phyloP scores from a whole-genome alignment of 2,888 invertebrate species.

The Molanna angustata region DNA sequence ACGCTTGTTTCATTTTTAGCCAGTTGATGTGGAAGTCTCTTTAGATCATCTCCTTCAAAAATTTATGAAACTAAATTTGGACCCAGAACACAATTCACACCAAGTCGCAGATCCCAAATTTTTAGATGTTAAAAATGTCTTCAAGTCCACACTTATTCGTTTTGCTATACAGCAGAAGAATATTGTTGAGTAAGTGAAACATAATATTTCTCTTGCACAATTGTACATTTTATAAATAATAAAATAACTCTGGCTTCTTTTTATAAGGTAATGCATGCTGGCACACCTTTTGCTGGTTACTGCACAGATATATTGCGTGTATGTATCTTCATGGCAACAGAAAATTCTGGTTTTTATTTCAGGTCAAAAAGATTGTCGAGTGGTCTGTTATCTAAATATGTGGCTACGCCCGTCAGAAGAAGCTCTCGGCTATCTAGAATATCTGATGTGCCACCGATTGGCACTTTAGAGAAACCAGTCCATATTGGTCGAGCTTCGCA shows the following conservation, averaged over 20 bases:
- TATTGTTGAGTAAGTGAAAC: conserved; percentile 22
- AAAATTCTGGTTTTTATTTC: conserved; percentile 1
- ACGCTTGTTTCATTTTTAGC: conserved; percentile 42
- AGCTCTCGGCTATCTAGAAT: conserved; percentile 24
- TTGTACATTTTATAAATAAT: no score
- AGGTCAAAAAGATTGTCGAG: conserved; percentile 8
- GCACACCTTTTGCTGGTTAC: no score
- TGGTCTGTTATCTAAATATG: conserved; percentile 19
- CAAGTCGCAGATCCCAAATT: conserved; percentile 41
- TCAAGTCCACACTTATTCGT: conserved; percentile 58
- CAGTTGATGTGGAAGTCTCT: conserved; percentile 51
- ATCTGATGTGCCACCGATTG: background rate
- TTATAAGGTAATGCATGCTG: no score
- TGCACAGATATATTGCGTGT: no score
- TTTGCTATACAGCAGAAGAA: conserved; percentile 52
- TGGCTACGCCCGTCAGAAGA: conserved; percentile 30
- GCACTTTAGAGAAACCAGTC: background rate
- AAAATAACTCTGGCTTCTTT: no score
- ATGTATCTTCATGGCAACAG: background rate
- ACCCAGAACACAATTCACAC: conserved; percentile 37
- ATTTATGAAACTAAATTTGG: conserved; percentile 58
- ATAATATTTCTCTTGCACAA: background rate
- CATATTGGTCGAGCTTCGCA: background rate
- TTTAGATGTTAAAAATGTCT: conserved; percentile 55
- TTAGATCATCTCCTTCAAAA: conserved; percentile 56